phyloP scores from a whole-genome alignment of 2,797 vertebrate genomes.

The Remorina albescens region DNA sequence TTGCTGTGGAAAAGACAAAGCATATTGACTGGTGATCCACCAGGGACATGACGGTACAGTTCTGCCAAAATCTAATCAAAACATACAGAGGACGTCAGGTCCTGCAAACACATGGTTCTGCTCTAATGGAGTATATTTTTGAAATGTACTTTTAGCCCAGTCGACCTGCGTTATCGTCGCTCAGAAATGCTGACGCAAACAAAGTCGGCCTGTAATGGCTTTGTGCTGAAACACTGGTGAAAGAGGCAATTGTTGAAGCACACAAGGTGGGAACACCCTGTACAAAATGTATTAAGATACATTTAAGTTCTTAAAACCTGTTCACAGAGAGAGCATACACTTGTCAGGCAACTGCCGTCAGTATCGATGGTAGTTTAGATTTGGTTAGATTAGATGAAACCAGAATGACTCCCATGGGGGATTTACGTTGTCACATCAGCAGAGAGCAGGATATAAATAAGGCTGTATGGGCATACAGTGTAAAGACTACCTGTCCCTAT shows the following conservation, averaged over 20 bases:
- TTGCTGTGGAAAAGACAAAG: conserved; percentile 28
- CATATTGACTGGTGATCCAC: conserved; percentile 29
- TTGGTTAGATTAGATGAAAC: conserved; percentile 39
- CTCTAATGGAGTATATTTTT: conserved; percentile 1
- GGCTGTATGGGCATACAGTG: neutral
- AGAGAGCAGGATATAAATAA: conserved; percentile 43
- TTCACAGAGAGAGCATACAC: no score
- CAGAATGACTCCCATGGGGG: conserved; percentile 46
- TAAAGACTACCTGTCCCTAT: conserved; percentile 6
- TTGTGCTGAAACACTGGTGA: conserved; percentile 1
- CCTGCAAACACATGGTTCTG: conserved; percentile 26
- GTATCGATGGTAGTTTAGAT: conserved; percentile 30
- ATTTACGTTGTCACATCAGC: conserved; percentile 32
- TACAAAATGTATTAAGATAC: neutral
- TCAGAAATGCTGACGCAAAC: conserved; percentile 18
- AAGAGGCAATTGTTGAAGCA: neutral
- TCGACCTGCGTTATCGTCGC: neutral
- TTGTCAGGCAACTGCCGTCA: no score
- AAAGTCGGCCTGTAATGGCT: conserved; percentile 11
- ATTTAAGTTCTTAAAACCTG: neutral
- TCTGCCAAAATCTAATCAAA: conserved; percentile 47
- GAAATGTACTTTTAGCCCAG: conserved; percentile 1
- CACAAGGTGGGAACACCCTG: neutral
- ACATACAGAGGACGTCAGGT: conserved; percentile 16
- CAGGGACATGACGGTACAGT: neutral